Base-by-base conservation (phyloP, 2,888 invertebrate species). In the Melanchra persicariae region DNA sequence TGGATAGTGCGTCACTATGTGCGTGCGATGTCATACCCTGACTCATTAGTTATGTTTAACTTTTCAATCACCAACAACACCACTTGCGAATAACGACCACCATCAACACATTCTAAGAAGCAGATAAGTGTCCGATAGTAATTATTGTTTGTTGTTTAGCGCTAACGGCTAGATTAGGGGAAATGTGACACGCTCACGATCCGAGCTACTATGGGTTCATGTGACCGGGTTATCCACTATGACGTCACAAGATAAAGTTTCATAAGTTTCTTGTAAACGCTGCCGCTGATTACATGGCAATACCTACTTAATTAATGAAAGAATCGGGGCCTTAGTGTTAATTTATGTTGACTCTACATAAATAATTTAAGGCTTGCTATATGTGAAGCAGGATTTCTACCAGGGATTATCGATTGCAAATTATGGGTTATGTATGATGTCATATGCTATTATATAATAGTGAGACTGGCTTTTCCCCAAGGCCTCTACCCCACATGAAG, bases 181-280 rank as follows among this genome's bases (percentile, higher is more conserved):
- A 82, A 87, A 91, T 81, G 74, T 82, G 87, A 89, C 79, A 87
- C 78, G 74, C n/a, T 47, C n/a, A 17, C 88, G 57, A 70, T 76
- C 58, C 60, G 58, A 84, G 79, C 85, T 89, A 88, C 85, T 88
- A 86, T 83, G 90, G 88, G 86, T 88, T 90, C 90, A 78, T 79
- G 60, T 89, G 87, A 86, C 90, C 90, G 88, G 88, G 90, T 91
- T 89, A 89, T 83, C 82, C 79, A 34, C 55, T 52, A 54, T 85
- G 85, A 85, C 84, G 87, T 87, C 83, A 86, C 70, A 30, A 60
- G 63, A 81, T 79, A 72, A 76, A 72, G 51, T 77, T 77, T 79
- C 67, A 81, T 81, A 72, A 77, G 59, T 64, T 67, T 45, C 52
- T 40, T 40, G 52, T 54, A 45, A 45, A 22, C 26, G 61, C 40